phyloP scores from a whole-genome alignment of 1,140 invertebrate species.

The Drosophila athabasca region DNA sequence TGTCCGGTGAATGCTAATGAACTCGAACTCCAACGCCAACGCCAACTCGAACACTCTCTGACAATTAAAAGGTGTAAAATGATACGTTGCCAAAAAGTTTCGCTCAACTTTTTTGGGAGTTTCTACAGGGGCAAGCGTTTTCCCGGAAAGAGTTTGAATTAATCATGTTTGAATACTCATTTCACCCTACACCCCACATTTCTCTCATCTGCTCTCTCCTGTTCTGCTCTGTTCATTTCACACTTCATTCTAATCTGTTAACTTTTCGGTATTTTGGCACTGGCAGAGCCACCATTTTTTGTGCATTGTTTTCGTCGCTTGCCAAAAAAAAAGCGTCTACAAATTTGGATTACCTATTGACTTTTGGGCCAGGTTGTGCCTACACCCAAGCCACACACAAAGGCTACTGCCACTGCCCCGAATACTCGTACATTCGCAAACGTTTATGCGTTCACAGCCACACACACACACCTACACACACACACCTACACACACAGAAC shows the following conservation, averaged over 20 bases:
- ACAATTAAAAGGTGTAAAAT: slow-evolving; percentile 49
- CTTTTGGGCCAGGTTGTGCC: slow-evolving; percentile 47
- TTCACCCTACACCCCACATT: not conserved
- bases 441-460: slow-evolving; percentile 16
- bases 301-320: slow-evolving; percentile 1
- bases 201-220: slow-evolving; percentile 2
- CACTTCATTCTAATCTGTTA: slow-evolving; percentile 71
- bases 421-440: slow-evolving; percentile 8
- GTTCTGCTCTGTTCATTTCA: slow-evolving; percentile 31
- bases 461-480: too few relatives aligned
- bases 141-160: slow-evolving; percentile 4
- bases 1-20: slow-evolving; percentile 22
- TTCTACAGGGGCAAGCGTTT: slow-evolving; percentile 11
- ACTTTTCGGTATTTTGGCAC: slow-evolving; percentile 53
- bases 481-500: slow-evolving; percentile 1
- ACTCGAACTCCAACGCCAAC: slow-evolving; percentile 16
- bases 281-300: slow-evolving; percentile 8
- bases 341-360: slow-evolving; percentile 72
- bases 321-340: slow-evolving; percentile 43
- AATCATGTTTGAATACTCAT: too few relatives aligned
- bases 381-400: slow-evolving; percentile 4
- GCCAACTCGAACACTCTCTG: slow-evolving; percentile 8
- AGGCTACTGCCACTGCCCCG: slow-evolving; percentile 23
- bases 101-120: slow-evolving; percentile 5
- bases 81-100: slow-evolving; percentile 37